These are phyloP conservation scores for Antechinus flavipes DNA, from an alignment of 2,113 vertebrate species.

Conservation along the genomic window DNA sequence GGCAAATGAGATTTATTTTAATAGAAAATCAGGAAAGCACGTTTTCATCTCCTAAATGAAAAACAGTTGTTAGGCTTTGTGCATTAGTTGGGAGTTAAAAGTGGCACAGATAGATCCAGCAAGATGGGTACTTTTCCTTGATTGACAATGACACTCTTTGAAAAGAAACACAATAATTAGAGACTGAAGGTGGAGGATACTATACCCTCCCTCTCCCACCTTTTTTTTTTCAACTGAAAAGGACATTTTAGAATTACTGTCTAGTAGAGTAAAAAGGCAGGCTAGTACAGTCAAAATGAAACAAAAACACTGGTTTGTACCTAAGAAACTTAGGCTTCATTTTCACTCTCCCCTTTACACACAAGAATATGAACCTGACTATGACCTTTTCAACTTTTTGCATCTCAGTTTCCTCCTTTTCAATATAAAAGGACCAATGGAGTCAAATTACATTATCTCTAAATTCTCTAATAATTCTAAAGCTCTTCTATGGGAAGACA, in stretches of 20 bases:
- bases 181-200: background rate
- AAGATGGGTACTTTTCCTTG: conserved; percentile 38
- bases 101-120: background rate
- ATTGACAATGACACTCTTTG: conserved; percentile 39
- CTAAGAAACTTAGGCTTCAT: background rate
- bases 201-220: background rate
- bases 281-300: conserved; percentile 33
- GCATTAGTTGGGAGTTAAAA: conserved; percentile 25
- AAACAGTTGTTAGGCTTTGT: conserved; percentile 42
- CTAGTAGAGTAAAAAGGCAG: background rate
- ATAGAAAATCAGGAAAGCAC: background rate
- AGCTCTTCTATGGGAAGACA: background rate
- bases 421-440: background rate
- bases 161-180: conserved; percentile 48
- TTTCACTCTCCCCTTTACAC: background rate
- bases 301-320: background rate
- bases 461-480: background rate
- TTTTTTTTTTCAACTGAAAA: background rate
- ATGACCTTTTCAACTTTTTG: background rate
- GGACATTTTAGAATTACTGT: background rate
- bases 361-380: background rate
- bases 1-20: conserved; percentile 54
- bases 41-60: conserved; percentile 52
- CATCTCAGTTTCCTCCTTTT: background rate
- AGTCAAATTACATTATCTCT: background rate